These are phyloP conservation scores for Drosophila virilis DNA, from an alignment of 1,140 invertebrate genomes.

Conservation along the genomic window DNA sequence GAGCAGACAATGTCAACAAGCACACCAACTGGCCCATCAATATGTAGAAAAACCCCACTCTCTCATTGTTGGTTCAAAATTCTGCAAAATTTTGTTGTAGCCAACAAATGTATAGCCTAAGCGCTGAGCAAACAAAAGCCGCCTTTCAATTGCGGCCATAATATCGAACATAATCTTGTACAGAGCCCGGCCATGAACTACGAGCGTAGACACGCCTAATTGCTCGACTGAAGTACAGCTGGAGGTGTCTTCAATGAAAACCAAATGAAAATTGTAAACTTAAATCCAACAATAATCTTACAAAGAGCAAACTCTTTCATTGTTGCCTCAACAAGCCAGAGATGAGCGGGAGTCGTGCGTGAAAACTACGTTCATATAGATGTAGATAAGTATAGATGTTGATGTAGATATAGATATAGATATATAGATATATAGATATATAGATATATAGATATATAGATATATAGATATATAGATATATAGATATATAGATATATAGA, in stretches of 20 bases:
- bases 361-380: background rate
- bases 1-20: constrained; percentile 54
- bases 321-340: constrained; percentile 14
- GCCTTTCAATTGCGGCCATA: constrained; percentile 50
- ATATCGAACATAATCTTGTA: constrained; percentile 45
- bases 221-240: constrained; percentile 8
- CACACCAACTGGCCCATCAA: constrained; percentile 38
- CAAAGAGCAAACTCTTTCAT: constrained; percentile 37
- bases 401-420: background rate
- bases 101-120: constrained; percentile 27
- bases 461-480: too few species aligned
- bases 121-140: constrained; percentile 43
- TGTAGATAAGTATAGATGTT: background rate
- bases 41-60: constrained; percentile 14
- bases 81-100: background rate
- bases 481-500: too few species aligned
- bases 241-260: constrained; percentile 23
- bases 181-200: constrained; percentile 19
- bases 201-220: constrained; percentile 34
- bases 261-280: constrained; percentile 42
- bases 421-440: background rate
- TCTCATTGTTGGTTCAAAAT: background rate
- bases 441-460: too few species aligned
- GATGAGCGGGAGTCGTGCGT: constrained; percentile 23
- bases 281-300: constrained; percentile 37